Percentiles rank a stretch among this genome's conserved stretches.
Evolutionary conservation across 1,140 invertebrate species (phyloP).

Genomic region (Phthorimaea operculella): DNA sequence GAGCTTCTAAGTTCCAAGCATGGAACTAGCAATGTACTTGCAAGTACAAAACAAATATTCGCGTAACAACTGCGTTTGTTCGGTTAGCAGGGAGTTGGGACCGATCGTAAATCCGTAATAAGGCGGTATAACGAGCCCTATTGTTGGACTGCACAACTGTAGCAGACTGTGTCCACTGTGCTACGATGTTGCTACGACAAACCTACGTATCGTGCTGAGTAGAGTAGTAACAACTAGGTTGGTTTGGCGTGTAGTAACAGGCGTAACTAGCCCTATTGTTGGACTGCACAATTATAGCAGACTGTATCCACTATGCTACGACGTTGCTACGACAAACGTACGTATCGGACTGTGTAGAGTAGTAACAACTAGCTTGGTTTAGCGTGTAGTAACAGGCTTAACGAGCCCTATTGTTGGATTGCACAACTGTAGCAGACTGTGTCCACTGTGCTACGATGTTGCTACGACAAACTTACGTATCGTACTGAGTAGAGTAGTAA

Average conservation of each 20-base stretch:
- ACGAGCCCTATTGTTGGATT: conserved; percentile 35
- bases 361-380: too few species aligned
- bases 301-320: conserved; percentile 3
- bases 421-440: conserved; percentile 9
- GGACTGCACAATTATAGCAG: conserved; percentile 9
- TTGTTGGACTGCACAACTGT: conserved; percentile 23
- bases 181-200: neutral
- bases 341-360: too few species aligned
- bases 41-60: conserved; percentile 25
- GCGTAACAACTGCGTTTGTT: conserved; percentile 38
- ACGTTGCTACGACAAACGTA: too few species aligned
- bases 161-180: conserved; percentile 6
- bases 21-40: neutral
- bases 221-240: too few species aligned
- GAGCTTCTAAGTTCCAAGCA: neutral
- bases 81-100: neutral
- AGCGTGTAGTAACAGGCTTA: conserved; percentile 42
- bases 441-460: conserved; percentile 5
- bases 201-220: too few species aligned
- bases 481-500: too few species aligned
- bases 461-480: too few species aligned
- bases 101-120: conserved; percentile 32
- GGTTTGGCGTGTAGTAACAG: conserved; percentile 15
- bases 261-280: conserved; percentile 41
- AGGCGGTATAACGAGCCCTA: conserved; percentile 37